Evolutionary conservation across 2,797 vertebrate genomes (phyloP).

Genomic region (Pantherophis vulpinus): DNA sequence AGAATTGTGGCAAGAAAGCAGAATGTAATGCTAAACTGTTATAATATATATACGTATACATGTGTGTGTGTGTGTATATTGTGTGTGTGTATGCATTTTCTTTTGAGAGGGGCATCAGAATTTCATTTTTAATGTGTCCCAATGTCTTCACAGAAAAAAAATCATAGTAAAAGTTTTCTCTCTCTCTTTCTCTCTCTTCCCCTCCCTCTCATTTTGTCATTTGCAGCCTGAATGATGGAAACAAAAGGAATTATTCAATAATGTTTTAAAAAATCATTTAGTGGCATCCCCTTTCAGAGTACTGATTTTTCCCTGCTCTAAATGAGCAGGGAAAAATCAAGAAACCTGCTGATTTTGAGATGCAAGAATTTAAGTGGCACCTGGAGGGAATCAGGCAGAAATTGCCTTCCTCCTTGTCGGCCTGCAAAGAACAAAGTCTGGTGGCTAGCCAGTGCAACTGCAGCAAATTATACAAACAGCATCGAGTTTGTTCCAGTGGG

Average conservation of each 20-base stretch:
- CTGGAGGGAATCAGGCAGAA: conserved; percentile 56
- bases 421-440: conserved; percentile 56
- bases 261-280: neutral
- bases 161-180: neutral
- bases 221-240: neutral
- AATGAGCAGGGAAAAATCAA: neutral
- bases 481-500: neutral
- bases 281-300: neutral
- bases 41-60: neutral
- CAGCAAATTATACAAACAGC: conserved; percentile 50
- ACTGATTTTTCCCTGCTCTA: neutral
- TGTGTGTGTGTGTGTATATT: neutral
- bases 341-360: neutral
- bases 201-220: neutral
- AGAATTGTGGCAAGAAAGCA: neutral
- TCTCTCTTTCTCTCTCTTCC: too few relatives aligned
- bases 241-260: neutral
- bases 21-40: neutral
- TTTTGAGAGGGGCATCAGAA: neutral
- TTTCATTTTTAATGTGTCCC: neutral
- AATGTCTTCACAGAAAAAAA: neutral
- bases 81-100: neutral
- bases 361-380: conserved; percentile 15
- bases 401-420: conserved; percentile 41
- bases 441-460: conserved; percentile 53